These are phyloP conservation scores for Athalia cordata DNA, from an alignment of 2,888 invertebrate genomes.

Conservation along the genomic window DNA sequence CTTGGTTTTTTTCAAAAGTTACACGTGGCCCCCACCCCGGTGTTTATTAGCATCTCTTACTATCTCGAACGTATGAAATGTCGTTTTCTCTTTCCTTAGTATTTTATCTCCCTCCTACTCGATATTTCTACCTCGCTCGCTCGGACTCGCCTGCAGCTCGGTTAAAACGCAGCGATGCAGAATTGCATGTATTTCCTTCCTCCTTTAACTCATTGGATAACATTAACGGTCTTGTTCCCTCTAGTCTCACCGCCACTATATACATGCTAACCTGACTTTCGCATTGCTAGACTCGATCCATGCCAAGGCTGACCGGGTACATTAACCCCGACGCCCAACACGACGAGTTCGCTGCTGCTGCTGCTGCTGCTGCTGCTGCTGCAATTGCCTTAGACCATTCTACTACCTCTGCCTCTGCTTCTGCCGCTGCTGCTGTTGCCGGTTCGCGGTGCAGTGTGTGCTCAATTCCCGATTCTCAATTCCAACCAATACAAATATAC, in stretches of 20 bases:
- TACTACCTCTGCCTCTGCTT: slow-evolving; percentile 55
- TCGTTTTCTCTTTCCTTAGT: slow-evolving; percentile 38
- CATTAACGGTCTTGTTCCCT: slow-evolving; percentile 13
- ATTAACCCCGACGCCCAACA: slow-evolving; percentile 71
- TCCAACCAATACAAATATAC: background rate
- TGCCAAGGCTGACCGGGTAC: slow-evolving; percentile 74
- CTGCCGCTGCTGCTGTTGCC: slow-evolving; percentile 51
- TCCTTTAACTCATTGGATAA: slow-evolving; percentile 6
- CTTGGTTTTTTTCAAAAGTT: slow-evolving; percentile 71
- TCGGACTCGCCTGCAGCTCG: slow-evolving; percentile 47
- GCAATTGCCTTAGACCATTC: slow-evolving; percentile 69
- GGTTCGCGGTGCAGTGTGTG: slow-evolving; percentile 57
- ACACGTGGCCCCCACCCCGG: slow-evolving; percentile 62
- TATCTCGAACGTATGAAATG: slow-evolving; percentile 3
- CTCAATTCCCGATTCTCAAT: slow-evolving; percentile 61
- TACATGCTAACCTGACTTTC: slow-evolving; percentile 69
- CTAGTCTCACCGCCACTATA: slow-evolving; percentile 49
- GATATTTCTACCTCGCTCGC: slow-evolving; percentile 43
- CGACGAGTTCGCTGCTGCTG: slow-evolving; percentile 64
- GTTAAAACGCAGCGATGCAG: slow-evolving; percentile 30
- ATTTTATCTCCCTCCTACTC: slow-evolving; percentile 47
- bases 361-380: slow-evolving; percentile 56
- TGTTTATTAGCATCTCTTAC: slow-evolving; percentile 40
- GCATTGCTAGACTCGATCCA: slow-evolving; percentile 74
- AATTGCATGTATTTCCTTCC: slow-evolving; percentile 32